A percentile compares a stretch with the other conserved stretches of the same genome.
Conservation (phyloP, 2,797 vertebrate species). For the Darevskia mixta region DNA sequence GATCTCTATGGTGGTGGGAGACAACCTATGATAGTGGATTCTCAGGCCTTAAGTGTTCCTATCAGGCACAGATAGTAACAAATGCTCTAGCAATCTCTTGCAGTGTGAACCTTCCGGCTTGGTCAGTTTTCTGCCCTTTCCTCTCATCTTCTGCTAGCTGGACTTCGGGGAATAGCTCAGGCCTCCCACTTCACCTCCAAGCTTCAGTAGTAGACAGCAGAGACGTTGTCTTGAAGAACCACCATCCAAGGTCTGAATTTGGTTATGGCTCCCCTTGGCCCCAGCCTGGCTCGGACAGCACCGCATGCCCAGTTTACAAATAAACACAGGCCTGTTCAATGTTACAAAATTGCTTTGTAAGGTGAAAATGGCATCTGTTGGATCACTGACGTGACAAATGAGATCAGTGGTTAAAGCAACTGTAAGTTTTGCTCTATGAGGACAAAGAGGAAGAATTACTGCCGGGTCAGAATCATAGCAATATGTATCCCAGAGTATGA, state of each 20-base stretch:
- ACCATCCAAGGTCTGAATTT: neutral
- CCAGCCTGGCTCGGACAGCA: neutral
- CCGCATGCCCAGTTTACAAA: neutral
- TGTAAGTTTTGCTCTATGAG: neutral
- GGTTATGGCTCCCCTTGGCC: neutral
- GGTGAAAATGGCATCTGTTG: neutral
- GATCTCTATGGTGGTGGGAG: too few relatives aligned
- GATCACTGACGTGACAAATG: neutral
- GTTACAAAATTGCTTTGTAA: neutral
- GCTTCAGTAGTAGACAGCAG: neutral
- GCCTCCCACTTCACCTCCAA: neutral
- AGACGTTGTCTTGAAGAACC: neutral
- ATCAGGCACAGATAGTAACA: neutral
- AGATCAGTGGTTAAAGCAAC: rapidly evolving
- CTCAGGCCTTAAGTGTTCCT: neutral
- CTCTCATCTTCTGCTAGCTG: neutral
- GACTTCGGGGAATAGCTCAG: neutral
- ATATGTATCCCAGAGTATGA: neutral
- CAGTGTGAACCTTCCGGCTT: neutral
- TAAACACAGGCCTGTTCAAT: neutral
- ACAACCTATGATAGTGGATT: too few relatives aligned
- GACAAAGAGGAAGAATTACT: neutral
- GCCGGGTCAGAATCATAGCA: neutral
- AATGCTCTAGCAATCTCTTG: neutral
- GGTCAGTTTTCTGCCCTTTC: neutral